Evolutionary conservation across 2,113 vertebrate genomes (phyloP).

Genomic region (Anarhynchus alexandrinus): DNA sequence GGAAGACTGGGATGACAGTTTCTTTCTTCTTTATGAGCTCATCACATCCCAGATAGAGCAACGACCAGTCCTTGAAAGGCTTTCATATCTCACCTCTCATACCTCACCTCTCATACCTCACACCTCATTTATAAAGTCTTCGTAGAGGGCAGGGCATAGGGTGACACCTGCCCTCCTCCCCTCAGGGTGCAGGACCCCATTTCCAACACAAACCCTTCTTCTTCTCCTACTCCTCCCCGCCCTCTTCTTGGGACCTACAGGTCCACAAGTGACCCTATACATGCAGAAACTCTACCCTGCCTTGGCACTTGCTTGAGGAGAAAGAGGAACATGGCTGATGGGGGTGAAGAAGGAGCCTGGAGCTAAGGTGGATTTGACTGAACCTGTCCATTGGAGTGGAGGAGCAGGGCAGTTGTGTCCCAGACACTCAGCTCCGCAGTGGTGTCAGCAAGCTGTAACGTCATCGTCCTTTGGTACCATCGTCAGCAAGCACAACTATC

Average conservation of each 20-base stretch:
- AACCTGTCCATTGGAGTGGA: not conserved
- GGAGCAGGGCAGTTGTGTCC: not conserved
- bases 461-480: not conserved
- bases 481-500: not conserved
- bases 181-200: not conserved
- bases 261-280: not conserved
- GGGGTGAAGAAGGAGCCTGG: not conserved
- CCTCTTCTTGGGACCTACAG: not conserved
- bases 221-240: not conserved
- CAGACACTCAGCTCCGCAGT: accelerated
- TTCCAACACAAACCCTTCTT: not conserved
- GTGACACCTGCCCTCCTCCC: not conserved
- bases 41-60: not conserved
- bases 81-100: not conserved
- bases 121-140: not conserved
- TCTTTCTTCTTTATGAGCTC: not conserved
- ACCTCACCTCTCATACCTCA: not conserved
- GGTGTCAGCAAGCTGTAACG: not conserved
- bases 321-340: not conserved
- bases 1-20: not conserved
- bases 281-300: not conserved
- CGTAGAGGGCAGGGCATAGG: not conserved
- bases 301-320: not conserved
- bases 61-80: not conserved
- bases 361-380: not conserved